Conservation (phyloP, 1,140 invertebrate species). For the Papilio glaucus region DNA sequence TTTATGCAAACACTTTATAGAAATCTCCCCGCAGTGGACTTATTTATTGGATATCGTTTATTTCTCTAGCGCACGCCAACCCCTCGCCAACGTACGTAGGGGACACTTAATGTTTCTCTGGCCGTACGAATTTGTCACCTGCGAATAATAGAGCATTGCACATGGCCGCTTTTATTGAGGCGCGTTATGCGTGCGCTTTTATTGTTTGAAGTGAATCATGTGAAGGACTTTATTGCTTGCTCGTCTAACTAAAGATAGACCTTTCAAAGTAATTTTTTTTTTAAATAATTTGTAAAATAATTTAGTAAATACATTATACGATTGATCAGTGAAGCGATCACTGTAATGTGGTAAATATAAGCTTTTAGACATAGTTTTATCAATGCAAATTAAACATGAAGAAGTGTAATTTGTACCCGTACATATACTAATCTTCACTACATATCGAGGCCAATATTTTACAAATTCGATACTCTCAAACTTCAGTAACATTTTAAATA, state of each 20-base stretch:
- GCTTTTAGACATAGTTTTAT: too few relatives aligned
- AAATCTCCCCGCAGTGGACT: slow-evolving; percentile 59
- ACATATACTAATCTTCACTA: too few relatives aligned
- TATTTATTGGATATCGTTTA: slow-evolving; percentile 72
- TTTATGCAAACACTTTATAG: slow-evolving; percentile 64
- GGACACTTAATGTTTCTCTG: slow-evolving; percentile 29
- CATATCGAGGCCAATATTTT: too few relatives aligned
- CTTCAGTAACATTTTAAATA: too few relatives aligned
- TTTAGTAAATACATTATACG: not conserved
- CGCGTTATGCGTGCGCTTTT: slow-evolving; percentile 1
- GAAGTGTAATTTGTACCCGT: too few relatives aligned
- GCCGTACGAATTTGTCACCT: slow-evolving; percentile 32
- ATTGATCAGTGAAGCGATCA: too few relatives aligned
- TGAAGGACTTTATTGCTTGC: slow-evolving; percentile 2
- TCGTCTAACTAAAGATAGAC: not conserved
- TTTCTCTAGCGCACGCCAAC: slow-evolving; percentile 47
- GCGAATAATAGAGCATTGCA: slow-evolving; percentile 34
- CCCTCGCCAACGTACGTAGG: slow-evolving; percentile 8
- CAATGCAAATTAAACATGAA: too few relatives aligned
- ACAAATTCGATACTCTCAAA: too few relatives aligned
- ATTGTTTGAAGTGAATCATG: not conserved
- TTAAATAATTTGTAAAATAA: not conserved
- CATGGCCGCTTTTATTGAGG: slow-evolving; percentile 30
- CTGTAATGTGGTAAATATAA: too few relatives aligned
- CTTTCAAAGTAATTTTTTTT: not conserved